A percentile compares a stretch with the other conserved stretches of the same genome.
Conservation (phyloP, 2,797 vertebrate genomes). For the Tapera naevia region DNA sequence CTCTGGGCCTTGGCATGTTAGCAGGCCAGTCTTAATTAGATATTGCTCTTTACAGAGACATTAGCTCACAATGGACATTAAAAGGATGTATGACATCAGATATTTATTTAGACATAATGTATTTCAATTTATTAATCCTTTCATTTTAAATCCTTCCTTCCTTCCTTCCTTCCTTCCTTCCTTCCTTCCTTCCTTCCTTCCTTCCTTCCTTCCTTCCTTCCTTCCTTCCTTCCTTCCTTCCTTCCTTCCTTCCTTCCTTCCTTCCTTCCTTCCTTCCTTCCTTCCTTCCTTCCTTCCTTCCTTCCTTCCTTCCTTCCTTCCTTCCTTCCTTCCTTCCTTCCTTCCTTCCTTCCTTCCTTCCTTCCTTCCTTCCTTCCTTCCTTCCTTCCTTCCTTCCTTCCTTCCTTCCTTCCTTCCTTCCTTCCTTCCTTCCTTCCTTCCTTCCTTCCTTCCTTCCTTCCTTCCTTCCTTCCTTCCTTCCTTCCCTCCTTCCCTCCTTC, state of each 20-base stretch:
- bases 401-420: no score
- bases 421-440: no score
- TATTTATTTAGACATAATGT: neutral
- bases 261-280: no score
- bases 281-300: neutral
- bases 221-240: neutral
- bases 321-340: no score
- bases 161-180: neutral
- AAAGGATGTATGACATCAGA: neutral
- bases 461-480: no score
- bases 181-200: neutral
- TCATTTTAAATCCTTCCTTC: neutral
- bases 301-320: no score
- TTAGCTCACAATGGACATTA: neutral
- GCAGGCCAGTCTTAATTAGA: neutral
- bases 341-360: no score
- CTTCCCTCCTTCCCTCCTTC: no score
- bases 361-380: no score
- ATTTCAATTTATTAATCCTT: neutral
- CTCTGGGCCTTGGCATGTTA: neutral
- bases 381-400: no score
- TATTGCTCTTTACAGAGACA: neutral
- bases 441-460: no score
- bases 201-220: accelerated
- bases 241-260: neutral